Evolutionary conservation across 92 coral and sea anemone species (phyloP).

Genomic region (Zoanthus gigantus): DNA sequence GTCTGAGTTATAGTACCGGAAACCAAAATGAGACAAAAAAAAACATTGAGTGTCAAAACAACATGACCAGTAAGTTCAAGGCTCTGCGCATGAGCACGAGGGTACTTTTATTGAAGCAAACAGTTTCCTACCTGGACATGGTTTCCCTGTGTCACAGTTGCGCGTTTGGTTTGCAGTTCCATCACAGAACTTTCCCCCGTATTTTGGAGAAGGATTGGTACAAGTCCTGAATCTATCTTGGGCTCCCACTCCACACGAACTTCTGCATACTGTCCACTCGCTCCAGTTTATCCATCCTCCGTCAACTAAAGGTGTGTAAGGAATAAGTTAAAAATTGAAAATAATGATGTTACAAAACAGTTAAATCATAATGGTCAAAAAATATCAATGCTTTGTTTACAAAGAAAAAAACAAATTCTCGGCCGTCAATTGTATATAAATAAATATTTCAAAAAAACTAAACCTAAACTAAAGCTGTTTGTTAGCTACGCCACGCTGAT

Average conservation of each 20-base stretch:
- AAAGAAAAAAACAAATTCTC: background rate
- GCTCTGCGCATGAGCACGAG: too few species aligned
- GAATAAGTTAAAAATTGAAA: background rate
- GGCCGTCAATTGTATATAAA: background rate
- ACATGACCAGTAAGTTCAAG: too few species aligned
- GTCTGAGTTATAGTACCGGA: too few species aligned
- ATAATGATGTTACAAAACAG: background rate
- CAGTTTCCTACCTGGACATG: background rate
- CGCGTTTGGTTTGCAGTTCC: background rate
- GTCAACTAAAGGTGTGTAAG: background rate
- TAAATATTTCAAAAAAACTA: slow-evolving; percentile 11
- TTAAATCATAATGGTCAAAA: background rate
- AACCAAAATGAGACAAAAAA: too few species aligned
- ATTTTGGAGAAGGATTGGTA: background rate
- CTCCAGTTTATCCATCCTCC: slow-evolving; percentile 4
- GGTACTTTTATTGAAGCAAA: background rate
- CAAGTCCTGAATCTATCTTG: slow-evolving; percentile 1
- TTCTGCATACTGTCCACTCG: background rate
- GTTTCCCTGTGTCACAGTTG: slow-evolving; percentile 4
- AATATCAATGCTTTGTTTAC: background rate
- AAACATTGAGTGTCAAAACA: background rate
- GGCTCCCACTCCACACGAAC: background rate
- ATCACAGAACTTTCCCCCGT: background rate
- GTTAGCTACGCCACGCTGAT: too few species aligned
- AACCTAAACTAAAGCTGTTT: slow-evolving; percentile 13